These are phyloP conservation scores for Xerus rutilus DNA, from an alignment of 2,797 vertebrate species.

Conservation along the genomic window DNA sequence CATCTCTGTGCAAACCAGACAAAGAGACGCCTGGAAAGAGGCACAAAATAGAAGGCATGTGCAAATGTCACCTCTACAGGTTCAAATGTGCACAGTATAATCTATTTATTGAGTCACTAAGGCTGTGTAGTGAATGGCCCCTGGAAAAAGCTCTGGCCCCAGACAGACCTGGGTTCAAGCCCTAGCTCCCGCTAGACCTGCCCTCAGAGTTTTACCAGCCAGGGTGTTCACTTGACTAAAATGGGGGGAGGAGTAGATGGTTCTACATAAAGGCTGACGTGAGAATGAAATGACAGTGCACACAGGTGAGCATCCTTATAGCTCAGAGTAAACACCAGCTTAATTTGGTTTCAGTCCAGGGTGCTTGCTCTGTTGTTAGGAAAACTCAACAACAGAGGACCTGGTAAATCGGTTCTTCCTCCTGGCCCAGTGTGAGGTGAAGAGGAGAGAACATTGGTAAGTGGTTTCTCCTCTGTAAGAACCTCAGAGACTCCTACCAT, in stretches of 20 bases:
- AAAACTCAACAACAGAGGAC: background rate
- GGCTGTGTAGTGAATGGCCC: background rate
- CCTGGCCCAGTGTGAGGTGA: background rate
- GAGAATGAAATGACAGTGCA: background rate
- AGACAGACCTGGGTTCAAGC: background rate
- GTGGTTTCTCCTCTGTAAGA: fast-evolving
- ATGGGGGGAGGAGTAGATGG: background rate
- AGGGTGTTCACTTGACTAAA: background rate
- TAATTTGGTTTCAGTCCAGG: background rate
- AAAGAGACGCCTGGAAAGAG: background rate
- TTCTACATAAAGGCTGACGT: fast-evolving
- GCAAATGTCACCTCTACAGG: background rate
- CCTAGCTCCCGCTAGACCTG: background rate
- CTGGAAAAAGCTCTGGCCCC: background rate
- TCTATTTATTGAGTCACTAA: too few species aligned
- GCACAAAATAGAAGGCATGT: background rate
- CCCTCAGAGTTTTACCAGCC: background rate
- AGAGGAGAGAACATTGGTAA: background rate
- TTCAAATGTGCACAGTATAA: background rate
- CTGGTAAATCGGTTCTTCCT: background rate
- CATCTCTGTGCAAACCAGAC: background rate
- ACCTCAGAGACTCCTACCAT: background rate
- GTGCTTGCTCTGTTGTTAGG: background rate
- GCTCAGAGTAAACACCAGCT: background rate
- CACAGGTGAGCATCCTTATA: background rate